A percentile compares a stretch with the other conserved stretches of the same genome.
phyloP scores from a whole-genome alignment of 2,888 invertebrate species.

The Lepidochrysops patricia region DNA sequence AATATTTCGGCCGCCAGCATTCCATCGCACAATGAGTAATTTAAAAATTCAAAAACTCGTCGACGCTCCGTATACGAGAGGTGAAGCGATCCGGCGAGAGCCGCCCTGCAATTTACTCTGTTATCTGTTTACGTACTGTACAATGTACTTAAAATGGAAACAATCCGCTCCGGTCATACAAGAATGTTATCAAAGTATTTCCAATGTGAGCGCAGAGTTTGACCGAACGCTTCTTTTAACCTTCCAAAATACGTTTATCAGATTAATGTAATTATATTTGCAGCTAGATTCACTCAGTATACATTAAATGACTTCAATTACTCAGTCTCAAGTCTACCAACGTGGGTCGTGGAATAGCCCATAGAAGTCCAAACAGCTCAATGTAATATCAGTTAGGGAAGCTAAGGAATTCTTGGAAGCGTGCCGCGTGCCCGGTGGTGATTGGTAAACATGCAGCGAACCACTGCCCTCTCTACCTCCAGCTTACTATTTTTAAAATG shows the following conservation, averaged over 20 bases:
- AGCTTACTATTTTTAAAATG: conserved; percentile 56
- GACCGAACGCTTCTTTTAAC: neutral
- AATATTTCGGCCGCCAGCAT: conserved; percentile 53
- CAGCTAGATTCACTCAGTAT: no score
- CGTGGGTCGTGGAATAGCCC: no score
- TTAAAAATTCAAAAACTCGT: conserved; percentile 76
- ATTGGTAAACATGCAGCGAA: conserved; percentile 60
- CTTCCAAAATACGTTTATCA: no score
- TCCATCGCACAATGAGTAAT: conserved; percentile 75
- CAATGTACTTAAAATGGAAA: conserved; percentile 23
- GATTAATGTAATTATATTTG: no score
- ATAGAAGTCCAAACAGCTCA: conserved; percentile 19
- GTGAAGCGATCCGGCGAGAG: conserved; percentile 61
- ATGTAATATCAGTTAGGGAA: conserved; percentile 42
- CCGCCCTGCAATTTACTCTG: conserved; percentile 66
- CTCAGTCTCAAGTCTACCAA: no score
- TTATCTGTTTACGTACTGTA: conserved; percentile 53
- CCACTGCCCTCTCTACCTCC: conserved; percentile 37
- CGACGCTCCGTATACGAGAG: conserved; percentile 57
- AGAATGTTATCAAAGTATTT: conserved; percentile 6
- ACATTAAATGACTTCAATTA: no score
- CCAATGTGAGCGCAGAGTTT: neutral
- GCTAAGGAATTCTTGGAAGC: conserved; percentile 32
- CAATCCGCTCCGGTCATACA: conserved; percentile 16
- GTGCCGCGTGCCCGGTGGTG: conserved; percentile 35